Percentiles rank a stretch among this genome's conserved stretches.
Conservation (phyloP, 2,113 vertebrate species). For the Hystrix cristata region DNA sequence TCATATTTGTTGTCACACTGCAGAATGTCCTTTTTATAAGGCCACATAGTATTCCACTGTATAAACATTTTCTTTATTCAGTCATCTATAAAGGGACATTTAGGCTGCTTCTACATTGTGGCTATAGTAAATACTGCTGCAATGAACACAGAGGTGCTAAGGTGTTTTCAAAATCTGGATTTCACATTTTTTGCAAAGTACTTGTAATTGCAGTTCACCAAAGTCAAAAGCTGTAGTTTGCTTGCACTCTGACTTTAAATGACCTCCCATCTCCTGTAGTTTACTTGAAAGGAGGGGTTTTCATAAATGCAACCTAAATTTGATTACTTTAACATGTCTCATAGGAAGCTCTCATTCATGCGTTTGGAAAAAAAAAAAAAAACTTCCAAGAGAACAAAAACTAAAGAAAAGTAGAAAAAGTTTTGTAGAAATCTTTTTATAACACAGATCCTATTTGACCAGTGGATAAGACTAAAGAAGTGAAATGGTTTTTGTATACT, state of each 20-base stretch:
- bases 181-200: not conserved
- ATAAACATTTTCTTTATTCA: not conserved
- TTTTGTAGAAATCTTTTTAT: not conserved
- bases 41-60: not conserved
- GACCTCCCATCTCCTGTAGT: not conserved
- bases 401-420: not conserved
- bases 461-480: not conserved
- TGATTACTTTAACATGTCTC: constrained; percentile 33
- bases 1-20: not conserved
- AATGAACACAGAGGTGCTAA: not conserved
- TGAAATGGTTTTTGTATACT: constrained; percentile 4
- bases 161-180: not conserved
- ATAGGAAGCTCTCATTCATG: not conserved
- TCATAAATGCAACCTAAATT: constrained; percentile 38
- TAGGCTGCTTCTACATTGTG: not conserved
- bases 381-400: constrained; percentile 23
- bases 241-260: constrained; percentile 13
- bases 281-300: constrained; percentile 25
- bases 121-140: not conserved
- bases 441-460: not conserved
- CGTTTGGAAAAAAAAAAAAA: constrained; percentile 10
- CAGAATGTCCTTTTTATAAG: not conserved
- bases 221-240: not conserved
- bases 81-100: not conserved
- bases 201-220: not conserved